Conservation (phyloP, 35 echinoderm and acorn worm species). For the Apostichopus japonicus region DNA sequence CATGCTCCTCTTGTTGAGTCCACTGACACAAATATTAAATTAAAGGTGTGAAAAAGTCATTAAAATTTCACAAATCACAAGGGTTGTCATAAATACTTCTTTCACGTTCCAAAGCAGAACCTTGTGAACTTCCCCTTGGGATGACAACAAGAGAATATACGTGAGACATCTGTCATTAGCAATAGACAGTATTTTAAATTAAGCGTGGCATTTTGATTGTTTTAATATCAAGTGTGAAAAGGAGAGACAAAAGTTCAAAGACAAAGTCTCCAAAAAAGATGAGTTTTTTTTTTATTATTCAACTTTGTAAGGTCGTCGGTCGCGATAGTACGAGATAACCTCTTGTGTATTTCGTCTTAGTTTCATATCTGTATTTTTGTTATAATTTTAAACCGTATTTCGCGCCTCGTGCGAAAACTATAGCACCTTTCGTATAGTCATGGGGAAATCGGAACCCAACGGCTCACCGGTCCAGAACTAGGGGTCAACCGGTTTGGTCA, state of each 20-base stretch:
- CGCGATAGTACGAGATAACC: too few relatives aligned
- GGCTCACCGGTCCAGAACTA: too few relatives aligned
- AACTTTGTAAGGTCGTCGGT: too few relatives aligned
- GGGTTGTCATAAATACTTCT: slow-evolving; percentile 7
- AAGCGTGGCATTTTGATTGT: slow-evolving; percentile 27
- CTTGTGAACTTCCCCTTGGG: background rate
- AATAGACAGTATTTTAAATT: slow-evolving; percentile 15
- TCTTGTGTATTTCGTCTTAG: too few relatives aligned
- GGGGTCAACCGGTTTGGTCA: too few relatives aligned
- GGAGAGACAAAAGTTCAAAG: background rate
- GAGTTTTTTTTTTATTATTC: too few relatives aligned
- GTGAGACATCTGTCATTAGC: slow-evolving; percentile 30
- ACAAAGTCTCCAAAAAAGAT: background rate
- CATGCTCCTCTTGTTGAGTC: background rate
- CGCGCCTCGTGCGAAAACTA: too few relatives aligned
- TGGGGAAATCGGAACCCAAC: too few relatives aligned
- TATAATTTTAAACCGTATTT: too few relatives aligned
- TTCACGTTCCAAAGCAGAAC: background rate
- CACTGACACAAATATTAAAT: slow-evolving; percentile 7
- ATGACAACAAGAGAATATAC: background rate
- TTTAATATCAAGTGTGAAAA: slow-evolving; percentile 29
- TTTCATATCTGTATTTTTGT: too few relatives aligned
- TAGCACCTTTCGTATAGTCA: too few relatives aligned
- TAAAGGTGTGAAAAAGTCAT: slow-evolving; percentile 25
- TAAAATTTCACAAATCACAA: slow-evolving; percentile 23